A percentile compares a stretch with the other conserved stretches of the same genome.
Conservation (phyloP, 2,797 vertebrate species). For the Sardinella longiceps region DNA sequence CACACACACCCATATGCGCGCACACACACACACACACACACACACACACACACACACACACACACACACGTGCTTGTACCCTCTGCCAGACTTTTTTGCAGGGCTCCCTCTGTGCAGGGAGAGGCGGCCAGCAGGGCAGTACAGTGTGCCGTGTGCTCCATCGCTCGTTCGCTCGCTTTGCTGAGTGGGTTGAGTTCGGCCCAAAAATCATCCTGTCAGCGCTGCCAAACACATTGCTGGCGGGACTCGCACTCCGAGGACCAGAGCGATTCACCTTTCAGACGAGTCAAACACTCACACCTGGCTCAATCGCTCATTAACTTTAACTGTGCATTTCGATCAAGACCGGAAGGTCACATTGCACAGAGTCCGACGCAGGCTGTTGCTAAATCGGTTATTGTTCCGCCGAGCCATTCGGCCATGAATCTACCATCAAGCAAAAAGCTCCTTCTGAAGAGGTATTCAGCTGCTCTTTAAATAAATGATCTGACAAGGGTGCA, state of each 20-base stretch:
- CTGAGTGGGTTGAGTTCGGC: slow-evolving; percentile 2
- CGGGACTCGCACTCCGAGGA: not conserved
- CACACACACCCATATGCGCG: not conserved
- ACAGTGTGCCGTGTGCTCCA: not conserved
- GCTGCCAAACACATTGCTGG: slow-evolving; percentile 21
- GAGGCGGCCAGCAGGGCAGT: not conserved
- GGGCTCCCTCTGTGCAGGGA: not conserved
- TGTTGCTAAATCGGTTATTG: slow-evolving; percentile 1
- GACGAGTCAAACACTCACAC: slow-evolving; percentile 15
- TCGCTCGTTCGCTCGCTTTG: not conserved
- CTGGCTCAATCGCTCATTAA: slow-evolving; percentile 15
- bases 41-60: not conserved
- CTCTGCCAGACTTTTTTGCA: not conserved
- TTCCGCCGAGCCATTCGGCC: not conserved
- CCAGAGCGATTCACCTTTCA: slow-evolving; percentile 6
- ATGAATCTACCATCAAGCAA: not conserved
- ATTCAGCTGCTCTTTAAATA: slow-evolving; percentile 17
- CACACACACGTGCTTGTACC: not conserved
- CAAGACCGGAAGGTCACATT: not conserved
- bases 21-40: not conserved
- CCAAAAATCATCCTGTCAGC: not conserved
- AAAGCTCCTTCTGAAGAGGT: not conserved
- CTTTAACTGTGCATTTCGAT: slow-evolving; percentile 19
- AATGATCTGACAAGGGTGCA: not conserved
- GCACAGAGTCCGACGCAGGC: not conserved